A percentile compares a stretch with the other conserved stretches of the same genome.
Evolutionary conservation across 30 jellyfish, hydroid and myxozoan species (phyloP).

Genomic region (Aurelia coerulea): DNA sequence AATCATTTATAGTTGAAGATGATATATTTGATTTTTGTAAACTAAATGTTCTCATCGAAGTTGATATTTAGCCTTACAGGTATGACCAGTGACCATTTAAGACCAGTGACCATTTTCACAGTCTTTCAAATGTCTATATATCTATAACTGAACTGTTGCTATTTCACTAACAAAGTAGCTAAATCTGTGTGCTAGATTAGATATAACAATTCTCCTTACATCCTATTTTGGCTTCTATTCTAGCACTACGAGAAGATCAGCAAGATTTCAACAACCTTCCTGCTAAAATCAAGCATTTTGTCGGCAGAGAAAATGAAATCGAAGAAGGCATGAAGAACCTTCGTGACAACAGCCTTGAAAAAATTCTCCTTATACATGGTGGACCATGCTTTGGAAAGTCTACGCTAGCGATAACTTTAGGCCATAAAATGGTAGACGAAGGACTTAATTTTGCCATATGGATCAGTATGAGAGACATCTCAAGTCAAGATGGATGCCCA

Average conservation of each 20-base stretch:
- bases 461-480: constrained; percentile 30
- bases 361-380: background rate
- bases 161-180: no score
- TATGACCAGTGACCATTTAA: no score
- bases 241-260: constrained; percentile 35
- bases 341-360: background rate
- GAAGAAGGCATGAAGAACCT: background rate
- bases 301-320: constrained; percentile 19
- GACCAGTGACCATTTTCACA: no score
- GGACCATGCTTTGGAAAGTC: constrained; percentile 43
- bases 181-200: no score
- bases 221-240: background rate
- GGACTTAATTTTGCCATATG: constrained; percentile 19
- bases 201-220: background rate
- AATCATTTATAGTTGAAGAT: no score
- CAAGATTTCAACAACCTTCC: constrained; percentile 8
- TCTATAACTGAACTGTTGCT: no score
- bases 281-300: background rate
- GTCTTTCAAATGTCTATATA: no score
- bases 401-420: constrained; percentile 6
- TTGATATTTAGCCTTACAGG: no score
- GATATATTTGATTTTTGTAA: no score
- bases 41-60: no score
- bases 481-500: background rate
- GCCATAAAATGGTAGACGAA: constrained; percentile 19